A percentile compares a stretch with the other conserved stretches of the same genome.
Conservation (phyloP, 2,888 invertebrate species). For the Dermolepida albohirtum region DNA sequence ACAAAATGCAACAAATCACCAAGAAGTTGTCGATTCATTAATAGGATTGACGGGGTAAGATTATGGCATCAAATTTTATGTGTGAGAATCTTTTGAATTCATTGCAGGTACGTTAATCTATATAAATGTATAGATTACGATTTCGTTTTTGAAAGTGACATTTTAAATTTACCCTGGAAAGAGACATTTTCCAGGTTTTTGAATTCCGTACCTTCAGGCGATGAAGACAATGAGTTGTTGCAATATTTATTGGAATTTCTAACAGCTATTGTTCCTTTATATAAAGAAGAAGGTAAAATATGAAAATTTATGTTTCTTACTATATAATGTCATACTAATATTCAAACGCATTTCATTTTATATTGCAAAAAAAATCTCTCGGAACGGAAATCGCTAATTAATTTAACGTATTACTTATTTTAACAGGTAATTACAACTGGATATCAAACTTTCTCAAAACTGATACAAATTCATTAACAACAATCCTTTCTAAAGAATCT, state of each 20-base stretch:
- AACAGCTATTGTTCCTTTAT: slow-evolving; percentile 54
- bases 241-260: slow-evolving; percentile 64
- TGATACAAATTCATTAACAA: slow-evolving; percentile 54
- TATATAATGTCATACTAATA: neutral
- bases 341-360: neutral
- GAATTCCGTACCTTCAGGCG: slow-evolving; percentile 73
- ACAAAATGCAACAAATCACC: slow-evolving; percentile 75
- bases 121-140: slow-evolving; percentile 61
- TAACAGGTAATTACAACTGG: slow-evolving; percentile 57
- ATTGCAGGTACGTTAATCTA: slow-evolving; percentile 64
- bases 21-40: slow-evolving; percentile 69
- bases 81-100: neutral
- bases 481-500: slow-evolving; percentile 55
- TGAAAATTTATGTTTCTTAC: neutral
- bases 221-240: slow-evolving; percentile 73
- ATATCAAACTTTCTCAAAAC: slow-evolving; percentile 58
- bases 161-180: slow-evolving; percentile 72
- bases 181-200: slow-evolving; percentile 72
- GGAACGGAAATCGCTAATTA: no score
- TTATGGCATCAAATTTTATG: neutral
- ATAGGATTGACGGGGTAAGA: slow-evolving; percentile 70
- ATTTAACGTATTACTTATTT: slow-evolving; percentile 13
- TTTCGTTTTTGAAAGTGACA: slow-evolving; percentile 52
- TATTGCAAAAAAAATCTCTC: neutral
- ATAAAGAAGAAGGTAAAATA: slow-evolving; percentile 51